Conservation (phyloP, 2,888 invertebrate genomes). For the Hybos culiciformis region DNA sequence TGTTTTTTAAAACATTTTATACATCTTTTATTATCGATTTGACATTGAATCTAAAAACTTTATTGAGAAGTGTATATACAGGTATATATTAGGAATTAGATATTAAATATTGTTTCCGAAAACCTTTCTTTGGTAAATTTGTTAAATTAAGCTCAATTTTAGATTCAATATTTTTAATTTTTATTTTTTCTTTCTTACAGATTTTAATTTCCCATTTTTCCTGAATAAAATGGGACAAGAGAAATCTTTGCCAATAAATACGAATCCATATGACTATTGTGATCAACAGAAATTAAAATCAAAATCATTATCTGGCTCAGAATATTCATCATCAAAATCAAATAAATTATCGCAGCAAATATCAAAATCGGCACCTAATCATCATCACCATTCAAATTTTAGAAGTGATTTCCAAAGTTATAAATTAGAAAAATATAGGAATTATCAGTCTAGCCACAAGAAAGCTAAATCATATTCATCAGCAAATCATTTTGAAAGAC, state of each 20-base stretch:
- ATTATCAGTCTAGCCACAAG: background rate
- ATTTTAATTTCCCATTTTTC: conserved; percentile 21
- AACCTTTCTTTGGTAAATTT: too few relatives aligned
- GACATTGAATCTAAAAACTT: too few relatives aligned
- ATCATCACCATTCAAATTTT: background rate
- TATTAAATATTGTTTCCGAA: too few relatives aligned
- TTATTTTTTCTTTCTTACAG: conserved; percentile 14
- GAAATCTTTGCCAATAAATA: conserved; percentile 32
- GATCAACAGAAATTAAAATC: conserved; percentile 22
- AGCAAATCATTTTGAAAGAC: too few relatives aligned
- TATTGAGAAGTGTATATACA: too few relatives aligned
- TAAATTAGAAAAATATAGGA: background rate
- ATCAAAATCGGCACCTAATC: conserved; percentile 22
- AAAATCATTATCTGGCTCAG: conserved; percentile 26
- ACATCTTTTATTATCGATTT: too few relatives aligned
- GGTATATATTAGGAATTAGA: too few relatives aligned
- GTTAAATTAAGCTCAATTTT: too few relatives aligned
- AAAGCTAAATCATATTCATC: too few relatives aligned
- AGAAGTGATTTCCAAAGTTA: background rate
- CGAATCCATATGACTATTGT: conserved; percentile 21
- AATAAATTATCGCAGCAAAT: conserved; percentile 17
- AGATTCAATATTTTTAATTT: too few relatives aligned
- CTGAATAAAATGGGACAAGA: conserved; percentile 37
- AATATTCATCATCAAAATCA: conserved; percentile 26
- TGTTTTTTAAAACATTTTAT: too few relatives aligned